Evolutionary conservation across 2,797 vertebrate genomes (phyloP).

Genomic region (Xenentodon cancila): DNA sequence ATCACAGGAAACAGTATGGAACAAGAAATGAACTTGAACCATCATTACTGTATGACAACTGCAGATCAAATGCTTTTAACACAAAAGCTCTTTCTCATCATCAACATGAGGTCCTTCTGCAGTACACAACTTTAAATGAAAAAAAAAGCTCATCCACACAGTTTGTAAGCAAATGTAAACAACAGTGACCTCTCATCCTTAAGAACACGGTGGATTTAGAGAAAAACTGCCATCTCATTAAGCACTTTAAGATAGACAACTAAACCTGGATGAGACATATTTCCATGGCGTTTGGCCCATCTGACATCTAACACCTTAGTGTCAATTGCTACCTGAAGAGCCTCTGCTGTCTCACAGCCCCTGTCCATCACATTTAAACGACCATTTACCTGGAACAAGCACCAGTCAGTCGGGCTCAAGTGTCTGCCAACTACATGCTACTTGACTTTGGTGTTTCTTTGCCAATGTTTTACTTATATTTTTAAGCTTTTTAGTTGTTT

Average conservation of each 20-base stretch:
- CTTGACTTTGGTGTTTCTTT: slow-evolving; percentile 20
- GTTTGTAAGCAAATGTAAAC: slow-evolving; percentile 19
- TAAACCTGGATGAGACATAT: slow-evolving; percentile 25
- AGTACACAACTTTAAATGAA: slow-evolving; percentile 13
- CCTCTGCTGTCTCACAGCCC: slow-evolving; percentile 21
- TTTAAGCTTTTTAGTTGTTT: slow-evolving; percentile 32
- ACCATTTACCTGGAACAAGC: slow-evolving; percentile 22
- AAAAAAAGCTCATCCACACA: slow-evolving; percentile 13
- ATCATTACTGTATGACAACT: slow-evolving; percentile 17
- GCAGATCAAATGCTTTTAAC: slow-evolving; percentile 29
- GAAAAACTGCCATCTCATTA: slow-evolving; percentile 30
- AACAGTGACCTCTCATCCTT: slow-evolving; percentile 13
- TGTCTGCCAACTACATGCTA: slow-evolving; percentile 19
- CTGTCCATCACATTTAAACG: slow-evolving; percentile 14
- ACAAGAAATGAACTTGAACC: neutral
- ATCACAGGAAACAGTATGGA: slow-evolving; percentile 1
- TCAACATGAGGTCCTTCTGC: slow-evolving; percentile 1
- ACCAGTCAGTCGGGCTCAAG: slow-evolving; percentile 21
- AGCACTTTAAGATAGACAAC: slow-evolving; percentile 26
- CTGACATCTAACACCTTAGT: slow-evolving; percentile 28
- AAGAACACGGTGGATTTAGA: slow-evolving; percentile 18
- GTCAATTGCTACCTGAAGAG: slow-evolving; percentile 21
- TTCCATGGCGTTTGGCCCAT: slow-evolving; percentile 34
- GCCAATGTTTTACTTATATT: slow-evolving; percentile 32
- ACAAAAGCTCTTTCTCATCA: slow-evolving; percentile 3